Base-by-base conservation (phyloP, 2,797 vertebrate species). In the Peromyscus nudipes region DNA sequence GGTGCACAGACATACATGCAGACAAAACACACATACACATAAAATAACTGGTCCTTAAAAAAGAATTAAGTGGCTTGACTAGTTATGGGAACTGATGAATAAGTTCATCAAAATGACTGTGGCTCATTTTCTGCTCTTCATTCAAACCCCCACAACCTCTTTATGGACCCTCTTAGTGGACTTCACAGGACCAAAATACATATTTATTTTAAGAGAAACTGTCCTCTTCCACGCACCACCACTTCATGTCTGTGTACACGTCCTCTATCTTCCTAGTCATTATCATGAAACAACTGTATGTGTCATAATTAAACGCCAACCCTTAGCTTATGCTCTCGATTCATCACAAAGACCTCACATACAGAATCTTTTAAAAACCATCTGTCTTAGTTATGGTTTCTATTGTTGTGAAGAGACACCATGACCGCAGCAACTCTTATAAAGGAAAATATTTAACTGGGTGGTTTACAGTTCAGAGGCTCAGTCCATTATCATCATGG, bases 41-140 rank as follows among this genome's bases (percentile, higher is more conserved):
- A 46, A 84, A 84, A 46, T 65, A 84, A 84, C 31, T 49, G 31
- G 65, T 85, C 90, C 81, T 81, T 85, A 62, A 27, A 73, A 95
- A 52, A 96, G 11, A 67, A 62, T 81, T 37, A 71, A 91, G 52
- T 65, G 49, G 81, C 40, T 96, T 73, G 83, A 79, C 43, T 14
- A 88, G 37, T 34, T 64, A 64, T 79, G 31, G 52, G 43, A 90
- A 27, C 77, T 84, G 37, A 86, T 34, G 21, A 89, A 55, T 69
- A 92, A 64, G 64, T 34, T 14, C 64, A 49, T 65, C 71, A 81
- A 80, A 95, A 75, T 31, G 37, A 31, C 49, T n/a, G 29, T 12
- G 34, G 89, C 13, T 92, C 29, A 92, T 14, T 23, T 89, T 55
- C 21, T n/a, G 29, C 7, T 60, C 71, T 87, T 81, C 37, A 73